Conservation (phyloP, 2,888 invertebrate species). For the Pristionchus arcanus region DNA sequence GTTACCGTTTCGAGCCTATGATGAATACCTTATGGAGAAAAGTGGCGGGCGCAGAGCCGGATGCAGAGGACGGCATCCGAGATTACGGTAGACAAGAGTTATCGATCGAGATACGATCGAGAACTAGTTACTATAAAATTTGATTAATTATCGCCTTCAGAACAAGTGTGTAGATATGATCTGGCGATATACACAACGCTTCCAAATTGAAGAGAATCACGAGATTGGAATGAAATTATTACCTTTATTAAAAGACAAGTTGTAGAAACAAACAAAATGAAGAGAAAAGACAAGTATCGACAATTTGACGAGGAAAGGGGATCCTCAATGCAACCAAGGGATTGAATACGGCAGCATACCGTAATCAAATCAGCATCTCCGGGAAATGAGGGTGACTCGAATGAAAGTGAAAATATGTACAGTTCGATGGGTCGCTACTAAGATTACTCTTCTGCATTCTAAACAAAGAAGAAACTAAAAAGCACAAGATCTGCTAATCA, state of each 20-base stretch:
- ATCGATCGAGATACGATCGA: constrained; percentile 41
- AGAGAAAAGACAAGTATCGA: constrained; percentile 46
- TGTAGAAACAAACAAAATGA: constrained; percentile 17
- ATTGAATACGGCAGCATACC: background rate
- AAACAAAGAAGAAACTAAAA: background rate
- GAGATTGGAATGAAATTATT: background rate
- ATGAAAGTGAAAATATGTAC: constrained; percentile 8
- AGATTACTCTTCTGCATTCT: constrained; percentile 16
- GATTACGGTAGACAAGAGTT: constrained; percentile 53
- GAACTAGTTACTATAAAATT: background rate
- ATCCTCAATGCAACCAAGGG: constrained; percentile 19
- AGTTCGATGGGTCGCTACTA: background rate
- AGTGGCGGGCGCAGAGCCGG: constrained; percentile 49
- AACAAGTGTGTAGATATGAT: background rate
- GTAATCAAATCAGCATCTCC: background rate
- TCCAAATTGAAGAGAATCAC: background rate
- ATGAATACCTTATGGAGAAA: constrained; percentile 57
- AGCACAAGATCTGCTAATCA: constrained; percentile 20
- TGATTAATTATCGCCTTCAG: background rate
- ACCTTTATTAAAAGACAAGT: constrained; percentile 45
- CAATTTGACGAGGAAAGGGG: constrained; percentile 34
- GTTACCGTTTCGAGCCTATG: too few species aligned
- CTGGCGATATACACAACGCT: constrained; percentile 10
- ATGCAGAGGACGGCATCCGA: constrained; percentile 46
- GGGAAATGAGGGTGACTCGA: background rate